A percentile compares a stretch with the other conserved stretches of the same genome.
phyloP scores from a whole-genome alignment of 2,888 invertebrate genomes.

The Tiliacea aurago region DNA sequence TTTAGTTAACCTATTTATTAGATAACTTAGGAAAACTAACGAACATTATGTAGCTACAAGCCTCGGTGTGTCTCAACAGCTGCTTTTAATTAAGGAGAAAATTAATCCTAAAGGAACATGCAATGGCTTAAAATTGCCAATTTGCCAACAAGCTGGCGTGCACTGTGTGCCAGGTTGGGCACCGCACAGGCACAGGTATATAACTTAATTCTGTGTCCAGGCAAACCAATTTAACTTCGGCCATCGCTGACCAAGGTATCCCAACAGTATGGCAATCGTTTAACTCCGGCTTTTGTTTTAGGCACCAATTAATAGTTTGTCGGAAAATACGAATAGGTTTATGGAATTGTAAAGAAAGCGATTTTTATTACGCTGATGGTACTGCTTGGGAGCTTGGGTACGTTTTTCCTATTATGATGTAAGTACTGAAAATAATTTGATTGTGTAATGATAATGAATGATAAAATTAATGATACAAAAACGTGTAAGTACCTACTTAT shows the following conservation, averaged over 20 bases:
- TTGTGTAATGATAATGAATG: background rate
- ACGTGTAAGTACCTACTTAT: too few species aligned
- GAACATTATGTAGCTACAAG: background rate
- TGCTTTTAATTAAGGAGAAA: slow-evolving; percentile 46
- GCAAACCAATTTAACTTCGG: slow-evolving; percentile 80
- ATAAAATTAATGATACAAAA: background rate
- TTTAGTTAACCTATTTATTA: background rate
- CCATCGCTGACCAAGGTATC: slow-evolving; percentile 72
- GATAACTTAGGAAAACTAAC: slow-evolving; percentile 4
- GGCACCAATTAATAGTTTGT: slow-evolving; percentile 24
- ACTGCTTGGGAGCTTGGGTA: background rate
- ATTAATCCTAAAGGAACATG: slow-evolving; percentile 52
- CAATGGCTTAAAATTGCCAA: slow-evolving; percentile 60
- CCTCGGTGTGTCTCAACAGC: slow-evolving; percentile 17
- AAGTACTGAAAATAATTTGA: background rate
- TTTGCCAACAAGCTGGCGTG: slow-evolving; percentile 54
- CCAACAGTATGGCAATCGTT: slow-evolving; percentile 65
- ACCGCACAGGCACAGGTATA: slow-evolving; percentile 60
- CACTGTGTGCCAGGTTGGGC: slow-evolving; percentile 57
- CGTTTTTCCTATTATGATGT: background rate
- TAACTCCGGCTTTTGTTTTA: slow-evolving; percentile 52
- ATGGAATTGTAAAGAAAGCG: background rate
- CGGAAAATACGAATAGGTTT: background rate
- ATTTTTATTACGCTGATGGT: background rate
- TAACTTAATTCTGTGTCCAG: slow-evolving; percentile 75